Base-by-base conservation (phyloP, 1,140 invertebrate species). In the Drosophila rufa region DNA sequence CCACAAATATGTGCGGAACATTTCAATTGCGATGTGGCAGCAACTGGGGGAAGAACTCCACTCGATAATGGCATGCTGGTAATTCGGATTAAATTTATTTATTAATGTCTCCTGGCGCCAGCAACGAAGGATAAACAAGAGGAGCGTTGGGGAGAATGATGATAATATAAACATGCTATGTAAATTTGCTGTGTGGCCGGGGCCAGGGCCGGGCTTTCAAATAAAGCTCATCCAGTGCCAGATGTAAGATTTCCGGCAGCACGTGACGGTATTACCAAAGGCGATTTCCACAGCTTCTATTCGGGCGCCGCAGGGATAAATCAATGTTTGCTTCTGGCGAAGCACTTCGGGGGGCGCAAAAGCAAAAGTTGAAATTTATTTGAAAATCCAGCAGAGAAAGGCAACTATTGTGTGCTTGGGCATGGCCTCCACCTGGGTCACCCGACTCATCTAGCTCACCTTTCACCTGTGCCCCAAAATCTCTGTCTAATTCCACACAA, bases 221-320 rank as follows among this genome's bases (percentile, higher is more conserved):
- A 50, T 43, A 46, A 65, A 65, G 71, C 70, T 75, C 71, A 75
- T 40, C 51, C 59, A 45, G 36, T 50, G 51, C 61, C 73, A 76
- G 42, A 51, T 76, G 47, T 33, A 55, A 45, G 59, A 48, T 22
- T 33, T 58, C 55, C 66, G 27, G n/a, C 42, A 55, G 66, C 60
- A 82, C 79, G 79, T 86, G 79, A 62, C 55, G 50, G 59, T 27
- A 65, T 80, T 69, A 78, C 53, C 59, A 45, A 59, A 62, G 70
- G 68, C 45, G 19, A 30, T 25, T 38, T 9, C 12, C 30, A 4
- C 62, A 36, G 22, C 22, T 14, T 9, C 9, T 30, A 15, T 9
- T 19, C 25, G 33, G 36, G 40, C 30, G 19, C 17, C 40, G 40
- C 43, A 56, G 40, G 67, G n/a, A 67, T 89, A 82, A 86, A 82